Evolutionary conservation across 2,113 vertebrate genomes (phyloP).

Genomic region (Canis aureus): DNA sequence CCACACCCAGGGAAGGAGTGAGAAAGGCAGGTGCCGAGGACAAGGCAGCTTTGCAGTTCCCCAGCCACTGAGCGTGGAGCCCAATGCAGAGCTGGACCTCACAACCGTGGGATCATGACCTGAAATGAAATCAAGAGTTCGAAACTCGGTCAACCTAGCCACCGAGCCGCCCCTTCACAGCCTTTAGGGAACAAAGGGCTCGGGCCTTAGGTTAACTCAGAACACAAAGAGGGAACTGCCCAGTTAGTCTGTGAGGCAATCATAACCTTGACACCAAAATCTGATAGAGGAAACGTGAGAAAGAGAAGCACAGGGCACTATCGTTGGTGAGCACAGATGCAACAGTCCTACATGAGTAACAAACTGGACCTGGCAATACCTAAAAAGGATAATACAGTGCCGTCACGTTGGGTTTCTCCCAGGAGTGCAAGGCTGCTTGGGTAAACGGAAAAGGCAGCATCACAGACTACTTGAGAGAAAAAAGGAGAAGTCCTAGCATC

Average conservation of each 20-base stretch:
- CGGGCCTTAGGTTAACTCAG: background rate
- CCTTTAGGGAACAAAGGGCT: background rate
- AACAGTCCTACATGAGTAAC: background rate
- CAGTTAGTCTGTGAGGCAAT: background rate
- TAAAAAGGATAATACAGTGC: rapidly evolving
- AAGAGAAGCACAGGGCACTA: background rate
- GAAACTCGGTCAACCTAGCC: background rate
- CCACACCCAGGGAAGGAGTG: too few relatives aligned
- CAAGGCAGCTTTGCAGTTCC: too few relatives aligned
- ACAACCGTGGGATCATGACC: background rate
- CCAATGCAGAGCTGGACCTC: background rate
- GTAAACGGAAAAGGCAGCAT: background rate
- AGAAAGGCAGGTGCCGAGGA: too few relatives aligned
- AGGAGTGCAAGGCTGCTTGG: background rate
- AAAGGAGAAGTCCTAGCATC: background rate
- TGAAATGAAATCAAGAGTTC: background rate
- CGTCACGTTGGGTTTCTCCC: background rate
- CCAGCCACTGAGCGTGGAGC: background rate
- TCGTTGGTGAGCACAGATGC: background rate
- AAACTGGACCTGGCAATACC: background rate
- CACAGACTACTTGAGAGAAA: background rate
- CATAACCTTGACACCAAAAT: background rate
- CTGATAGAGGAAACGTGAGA: background rate
- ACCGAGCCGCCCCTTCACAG: background rate
- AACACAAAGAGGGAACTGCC: background rate